These are phyloP conservation scores for Mobula hypostoma DNA, from an alignment of 2,113 vertebrate species.

Conservation along the genomic window DNA sequence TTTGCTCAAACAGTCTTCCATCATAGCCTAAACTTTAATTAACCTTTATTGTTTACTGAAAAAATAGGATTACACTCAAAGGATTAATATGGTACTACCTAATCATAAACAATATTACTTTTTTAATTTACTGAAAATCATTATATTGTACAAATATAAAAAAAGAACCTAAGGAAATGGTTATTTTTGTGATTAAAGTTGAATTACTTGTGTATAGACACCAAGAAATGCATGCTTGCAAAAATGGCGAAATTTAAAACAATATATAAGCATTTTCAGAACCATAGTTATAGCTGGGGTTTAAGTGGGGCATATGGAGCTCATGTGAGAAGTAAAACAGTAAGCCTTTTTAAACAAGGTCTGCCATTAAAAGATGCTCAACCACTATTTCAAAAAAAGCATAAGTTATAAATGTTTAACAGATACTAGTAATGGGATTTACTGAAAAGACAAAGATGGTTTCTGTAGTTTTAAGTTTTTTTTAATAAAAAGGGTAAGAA, in stretches of 20 bases:
- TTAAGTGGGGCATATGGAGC: no score
- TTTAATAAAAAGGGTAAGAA: conserved; percentile 20
- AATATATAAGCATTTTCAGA: conserved; percentile 8
- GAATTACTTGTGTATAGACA: conserved; percentile 11
- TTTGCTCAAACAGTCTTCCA: conserved; percentile 32
- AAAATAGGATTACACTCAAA: conserved; percentile 20
- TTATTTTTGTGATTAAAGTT: conserved; percentile 36
- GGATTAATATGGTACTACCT: conserved; percentile 36
- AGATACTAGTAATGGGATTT: conserved; percentile 1
- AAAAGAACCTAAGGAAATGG: conserved; percentile 25
- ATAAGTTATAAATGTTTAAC: neutral
- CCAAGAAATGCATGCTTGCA: conserved; percentile 30
- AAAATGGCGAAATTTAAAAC: conserved; percentile 2
- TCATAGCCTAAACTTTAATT: neutral
- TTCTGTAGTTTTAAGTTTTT: conserved; percentile 19
- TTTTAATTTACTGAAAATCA: conserved; percentile 4
- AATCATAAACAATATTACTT: conserved; percentile 14
- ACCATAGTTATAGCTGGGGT: neutral
- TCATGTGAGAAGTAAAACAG: neutral
- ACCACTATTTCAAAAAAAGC: neutral
- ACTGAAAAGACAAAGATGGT: conserved; percentile 26
- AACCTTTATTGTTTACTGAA: conserved; percentile 9
- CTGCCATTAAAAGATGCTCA: neutral
- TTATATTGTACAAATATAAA: conserved; percentile 32
- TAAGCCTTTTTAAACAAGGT: neutral